Conservation (phyloP, 2,888 invertebrate genomes). For the Choristoneura rosaceana region DNA sequence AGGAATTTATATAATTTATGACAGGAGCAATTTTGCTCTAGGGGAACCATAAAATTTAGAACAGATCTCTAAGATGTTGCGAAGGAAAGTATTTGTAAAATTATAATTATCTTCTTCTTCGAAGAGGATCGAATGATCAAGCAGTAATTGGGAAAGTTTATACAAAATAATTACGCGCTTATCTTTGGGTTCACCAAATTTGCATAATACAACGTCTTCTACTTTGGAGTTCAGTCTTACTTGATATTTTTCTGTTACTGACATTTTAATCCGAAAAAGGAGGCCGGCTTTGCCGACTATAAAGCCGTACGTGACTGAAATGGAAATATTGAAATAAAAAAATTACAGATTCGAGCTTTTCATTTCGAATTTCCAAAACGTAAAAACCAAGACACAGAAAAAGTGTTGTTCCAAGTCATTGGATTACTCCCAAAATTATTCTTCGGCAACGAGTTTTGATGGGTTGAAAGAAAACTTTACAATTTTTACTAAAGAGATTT, state of each 20-base stretch:
- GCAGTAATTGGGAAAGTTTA: constrained; percentile 12
- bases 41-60: not conserved
- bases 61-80: not conserved
- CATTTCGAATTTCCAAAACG: constrained; percentile 24
- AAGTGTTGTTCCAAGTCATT: constrained; percentile 7
- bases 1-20: no score
- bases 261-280: constrained; percentile 74
- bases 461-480: constrained; percentile 15
- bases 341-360: constrained; percentile 19
- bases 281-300: constrained; percentile 64
- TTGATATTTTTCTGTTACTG: constrained; percentile 73
- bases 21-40: no score
- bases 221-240: constrained; percentile 51
- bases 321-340: constrained; percentile 59
- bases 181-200: constrained; percentile 19
- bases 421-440: constrained; percentile 1
- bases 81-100: constrained; percentile 8
- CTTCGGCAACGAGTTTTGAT: not conserved
- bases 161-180: constrained; percentile 25
- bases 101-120: constrained; percentile 10
- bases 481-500: constrained; percentile 11
- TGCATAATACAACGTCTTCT: constrained; percentile 49
- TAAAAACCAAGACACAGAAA: constrained; percentile 10
- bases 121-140: constrained; percentile 10
- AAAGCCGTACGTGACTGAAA: constrained; percentile 74